A percentile compares a stretch with the other conserved stretches of the same genome.
Conservation (phyloP, 2,113 vertebrate species). For the Hyaena hyaena region DNA sequence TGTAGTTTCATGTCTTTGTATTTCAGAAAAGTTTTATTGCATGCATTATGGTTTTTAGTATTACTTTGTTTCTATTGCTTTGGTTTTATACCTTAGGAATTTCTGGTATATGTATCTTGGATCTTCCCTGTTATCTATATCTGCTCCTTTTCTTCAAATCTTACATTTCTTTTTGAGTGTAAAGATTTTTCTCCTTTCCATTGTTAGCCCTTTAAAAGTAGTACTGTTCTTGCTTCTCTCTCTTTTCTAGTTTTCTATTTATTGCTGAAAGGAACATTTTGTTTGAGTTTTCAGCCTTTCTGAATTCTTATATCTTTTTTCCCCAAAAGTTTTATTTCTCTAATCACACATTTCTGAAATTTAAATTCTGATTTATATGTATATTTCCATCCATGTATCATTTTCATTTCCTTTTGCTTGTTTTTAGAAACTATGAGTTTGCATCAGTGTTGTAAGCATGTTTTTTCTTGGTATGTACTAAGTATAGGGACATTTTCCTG, state of each 20-base stretch:
- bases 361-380: background rate
- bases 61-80: background rate
- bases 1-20: background rate
- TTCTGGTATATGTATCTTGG: background rate
- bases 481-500: background rate
- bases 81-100: background rate
- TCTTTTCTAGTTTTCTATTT: background rate
- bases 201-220: background rate
- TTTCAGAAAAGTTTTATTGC: slow-evolving; percentile 23
- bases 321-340: background rate
- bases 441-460: background rate
- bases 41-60: background rate
- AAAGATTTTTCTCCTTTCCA: background rate
- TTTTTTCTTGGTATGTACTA: background rate
- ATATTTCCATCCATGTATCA: background rate
- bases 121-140: background rate
- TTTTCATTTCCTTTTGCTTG: background rate
- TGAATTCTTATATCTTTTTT: background rate
- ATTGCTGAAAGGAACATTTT: slow-evolving; percentile 3
- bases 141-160: background rate
- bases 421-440: background rate
- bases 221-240: background rate
- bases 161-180: background rate
- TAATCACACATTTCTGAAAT: background rate
- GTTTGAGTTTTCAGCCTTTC: background rate